Conservation (phyloP, 1,140 invertebrate species). For the Ridgeia piscesae region DNA sequence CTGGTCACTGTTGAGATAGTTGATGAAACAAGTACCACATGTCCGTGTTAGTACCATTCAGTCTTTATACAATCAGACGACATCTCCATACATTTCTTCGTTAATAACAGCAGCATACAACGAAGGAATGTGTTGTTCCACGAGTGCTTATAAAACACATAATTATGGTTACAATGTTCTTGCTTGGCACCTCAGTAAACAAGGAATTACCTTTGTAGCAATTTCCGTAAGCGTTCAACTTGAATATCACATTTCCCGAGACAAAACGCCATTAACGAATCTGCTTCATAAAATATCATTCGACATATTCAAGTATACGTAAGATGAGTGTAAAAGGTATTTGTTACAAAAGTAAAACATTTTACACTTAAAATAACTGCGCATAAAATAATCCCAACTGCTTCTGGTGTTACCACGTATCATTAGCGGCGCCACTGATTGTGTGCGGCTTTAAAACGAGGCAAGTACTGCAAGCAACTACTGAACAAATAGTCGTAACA, state of each 20-base stretch:
- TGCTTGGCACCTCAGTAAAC: neutral
- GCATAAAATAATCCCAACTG: neutral
- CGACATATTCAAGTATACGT: neutral
- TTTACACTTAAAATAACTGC: neutral
- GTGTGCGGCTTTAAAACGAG: neutral
- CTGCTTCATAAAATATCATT: too few relatives aligned
- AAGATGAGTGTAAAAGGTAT: neutral
- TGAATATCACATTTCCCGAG: neutral
- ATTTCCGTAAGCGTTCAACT: neutral
- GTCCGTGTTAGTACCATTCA: neutral
- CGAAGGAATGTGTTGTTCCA: neutral
- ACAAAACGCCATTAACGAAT: neutral
- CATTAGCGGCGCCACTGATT: neutral
- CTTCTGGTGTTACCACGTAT: neutral
- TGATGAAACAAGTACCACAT: neutral
- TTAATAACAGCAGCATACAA: neutral
- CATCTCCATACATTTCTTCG: neutral
- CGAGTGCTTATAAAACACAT: neutral
- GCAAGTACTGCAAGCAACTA: neutral
- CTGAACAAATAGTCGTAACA: neutral
- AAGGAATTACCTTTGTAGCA: neutral
- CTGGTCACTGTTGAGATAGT: neutral
- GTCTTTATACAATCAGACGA: neutral
- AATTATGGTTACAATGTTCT: neutral
- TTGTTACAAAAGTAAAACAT: neutral